Percentiles rank a stretch among this genome's conserved stretches.
phyloP scores from a whole-genome alignment of 2,888 invertebrate genomes.

The Epinotia brunnichana region DNA sequence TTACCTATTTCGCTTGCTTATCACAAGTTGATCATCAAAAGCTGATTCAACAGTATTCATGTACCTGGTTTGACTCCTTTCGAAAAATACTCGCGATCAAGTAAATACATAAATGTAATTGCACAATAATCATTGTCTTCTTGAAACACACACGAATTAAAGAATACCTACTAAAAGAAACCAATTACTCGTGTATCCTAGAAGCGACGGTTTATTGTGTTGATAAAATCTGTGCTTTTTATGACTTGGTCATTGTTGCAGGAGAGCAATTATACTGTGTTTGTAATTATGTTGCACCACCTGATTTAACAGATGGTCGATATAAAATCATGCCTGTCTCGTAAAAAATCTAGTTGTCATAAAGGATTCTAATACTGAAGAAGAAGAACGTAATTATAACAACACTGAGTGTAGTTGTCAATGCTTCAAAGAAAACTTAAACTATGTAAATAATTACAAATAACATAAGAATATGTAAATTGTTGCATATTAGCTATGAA shows the following conservation, averaged over 20 bases:
- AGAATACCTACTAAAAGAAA: conserved; percentile 6
- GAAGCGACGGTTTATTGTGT: conserved; percentile 1
- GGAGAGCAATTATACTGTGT: not conserved
- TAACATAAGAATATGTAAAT: conserved; percentile 19
- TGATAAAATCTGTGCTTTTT: conserved; percentile 17
- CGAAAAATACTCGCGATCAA: not conserved
- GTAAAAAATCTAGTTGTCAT: no score
- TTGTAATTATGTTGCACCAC: conserved; percentile 7
- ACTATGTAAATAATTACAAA: conserved; percentile 4
- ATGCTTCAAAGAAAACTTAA: not conserved
- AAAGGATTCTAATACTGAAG: no score
- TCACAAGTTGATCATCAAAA: not conserved
- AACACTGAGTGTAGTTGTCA: not conserved
- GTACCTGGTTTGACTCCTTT: conserved; percentile 1
- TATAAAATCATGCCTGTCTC: no score
- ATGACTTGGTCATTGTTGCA: conserved; percentile 14
- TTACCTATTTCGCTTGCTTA: not conserved
- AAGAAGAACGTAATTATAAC: not conserved
- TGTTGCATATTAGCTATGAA: not conserved
- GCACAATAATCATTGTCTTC: conserved; percentile 6
- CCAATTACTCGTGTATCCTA: not conserved
- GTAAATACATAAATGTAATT: not conserved
- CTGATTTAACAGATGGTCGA: not conserved
- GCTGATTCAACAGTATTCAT: conserved; percentile 8
- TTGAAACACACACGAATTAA: conserved; percentile 10